Base-by-base conservation (phyloP, 1,140 invertebrate species). In the Caenorhabditis briggsae region DNA sequence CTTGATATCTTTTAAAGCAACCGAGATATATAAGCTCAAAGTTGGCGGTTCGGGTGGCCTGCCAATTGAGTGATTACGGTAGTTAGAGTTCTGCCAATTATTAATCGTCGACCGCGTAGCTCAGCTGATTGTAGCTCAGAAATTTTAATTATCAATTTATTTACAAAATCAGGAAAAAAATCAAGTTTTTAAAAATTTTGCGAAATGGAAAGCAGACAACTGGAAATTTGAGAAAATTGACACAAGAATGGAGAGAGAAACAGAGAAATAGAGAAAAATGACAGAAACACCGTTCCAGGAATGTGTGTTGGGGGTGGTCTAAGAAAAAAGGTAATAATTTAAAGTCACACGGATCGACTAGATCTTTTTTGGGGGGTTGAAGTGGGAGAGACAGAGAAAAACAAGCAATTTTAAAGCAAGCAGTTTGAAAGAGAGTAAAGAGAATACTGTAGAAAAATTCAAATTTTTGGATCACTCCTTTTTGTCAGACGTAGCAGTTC, bases 311-410 rank as follows among this genome's bases (percentile, higher is more conserved):
- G 59, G 23, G 14, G n/a, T 5, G 56, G 16, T 20, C 18, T 25
- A 61, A 11, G n/a, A n/a, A 23, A 25, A 61, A 61, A 61, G 23
- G 14, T 53, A 78, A 78, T 78, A 78, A 78, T 78, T 78, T 78
- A 78, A 78, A 78, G 70, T 78, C 70, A 78, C 70, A n/a, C n/a
- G n/a, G n/a, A 78, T 61, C 50, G 70, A 78, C 70, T 78, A 78
- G 70, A 78, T 78, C 70, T 78, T 33, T 33, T 33, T 46, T 9
- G 64, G 64, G 64, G 16, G 41, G 16, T 53, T 53, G 12, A 53
- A 16, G 2, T 53, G 50, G 16, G 18, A 20, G 25, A 16, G 33
- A n/a, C 3, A 46, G 70, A 11, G 33, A 43, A 14, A 48, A 53
- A 78, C 33, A 33, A 33, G 33, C 33, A 33, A 33, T 33, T 33